Base-by-base conservation (phyloP, 2,113 vertebrate genomes). In the Coptodon bakossiorum region DNA sequence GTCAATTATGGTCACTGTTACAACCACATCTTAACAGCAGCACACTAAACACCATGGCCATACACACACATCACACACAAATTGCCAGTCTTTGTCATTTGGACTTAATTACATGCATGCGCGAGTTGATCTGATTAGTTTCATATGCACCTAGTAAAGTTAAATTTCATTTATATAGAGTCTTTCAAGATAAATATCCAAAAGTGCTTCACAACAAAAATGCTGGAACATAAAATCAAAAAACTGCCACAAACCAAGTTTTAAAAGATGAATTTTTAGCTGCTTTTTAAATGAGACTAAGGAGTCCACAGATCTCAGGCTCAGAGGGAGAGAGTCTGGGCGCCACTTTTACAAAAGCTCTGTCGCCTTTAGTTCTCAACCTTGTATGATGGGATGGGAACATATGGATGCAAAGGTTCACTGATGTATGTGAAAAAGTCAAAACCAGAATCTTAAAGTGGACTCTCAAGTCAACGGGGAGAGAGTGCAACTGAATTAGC, bases 1-100 rank as follows among this genome's bases (percentile, higher is more conserved):
- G 84, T 89, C 88, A 81, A 53, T 92, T 86, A 89, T 50, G 86
- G 66, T 85, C 52, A 45, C 12, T 19, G 85, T 63, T 83, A n/a
- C 80, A 63, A 68, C 59, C 59, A 80, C 80, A 86, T 81, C 27
- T 89, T 54, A 91, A 36, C 71, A 80, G 13, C 12, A 54, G 36
- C 63, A 61, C 68, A 78, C 54, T 52, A 63, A 52, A 29, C 7
- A 56, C 9, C 19, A 38, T 22, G 6, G 13, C n/a, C 80, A 40
- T 36, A 17, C 59, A 82, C 79, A 53, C 22, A 66, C 52, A 79
- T 56, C 66, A 68, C 31, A 71, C 1, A 2, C 22, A 61, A 12
- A 14, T 27, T 79, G 57, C 7, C 43, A 56, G 16, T 68, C 48
- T 57, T 50, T 85, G 53, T 31, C 9, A 82, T 88, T 66, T 76